Conservation (phyloP, 2,113 vertebrate species). For the Ceratotherium simum region DNA sequence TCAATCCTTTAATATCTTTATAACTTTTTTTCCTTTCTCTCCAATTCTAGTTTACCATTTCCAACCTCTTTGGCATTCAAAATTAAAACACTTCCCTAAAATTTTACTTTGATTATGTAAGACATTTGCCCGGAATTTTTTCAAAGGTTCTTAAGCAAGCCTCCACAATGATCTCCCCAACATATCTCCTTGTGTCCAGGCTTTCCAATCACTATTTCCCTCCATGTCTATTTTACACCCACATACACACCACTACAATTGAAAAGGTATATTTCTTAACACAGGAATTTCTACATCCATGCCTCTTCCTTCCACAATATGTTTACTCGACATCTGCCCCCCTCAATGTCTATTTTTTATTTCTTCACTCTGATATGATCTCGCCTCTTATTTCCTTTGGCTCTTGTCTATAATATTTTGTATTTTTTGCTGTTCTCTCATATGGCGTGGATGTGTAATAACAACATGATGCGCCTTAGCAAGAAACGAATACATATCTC, state of each 20-base stretch:
- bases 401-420: neutral
- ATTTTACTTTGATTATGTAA: neutral
- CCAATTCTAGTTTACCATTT: neutral
- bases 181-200: neutral
- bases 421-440: neutral
- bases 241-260: neutral
- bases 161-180: neutral
- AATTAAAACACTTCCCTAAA: neutral
- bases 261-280: neutral
- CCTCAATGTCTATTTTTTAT: neutral
- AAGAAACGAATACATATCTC: accelerated
- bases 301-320: too few relatives aligned
- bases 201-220: neutral
- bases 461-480: neutral
- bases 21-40: neutral
- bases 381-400: neutral
- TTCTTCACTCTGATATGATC: neutral
- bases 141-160: neutral
- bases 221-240: neutral
- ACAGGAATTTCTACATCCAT: neutral
- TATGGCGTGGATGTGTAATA: neutral
- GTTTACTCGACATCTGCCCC: neutral
- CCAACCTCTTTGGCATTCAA: neutral
- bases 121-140: neutral
- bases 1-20: neutral